Conservation (phyloP, 2,888 invertebrate species). For the Elysia crispata region DNA sequence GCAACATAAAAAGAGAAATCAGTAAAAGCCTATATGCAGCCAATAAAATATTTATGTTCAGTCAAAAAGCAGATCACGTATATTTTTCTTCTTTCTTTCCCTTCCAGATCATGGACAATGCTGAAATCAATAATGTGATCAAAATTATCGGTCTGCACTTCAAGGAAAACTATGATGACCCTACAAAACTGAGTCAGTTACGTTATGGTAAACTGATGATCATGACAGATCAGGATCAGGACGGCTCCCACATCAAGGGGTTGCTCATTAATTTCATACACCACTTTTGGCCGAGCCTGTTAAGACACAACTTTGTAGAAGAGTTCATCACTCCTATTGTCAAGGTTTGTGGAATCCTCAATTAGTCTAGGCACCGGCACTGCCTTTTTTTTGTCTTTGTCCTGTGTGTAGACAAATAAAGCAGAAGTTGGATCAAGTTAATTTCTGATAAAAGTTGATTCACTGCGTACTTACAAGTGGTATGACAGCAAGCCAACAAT, state of each 20-base stretch:
- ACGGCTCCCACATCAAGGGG: constrained; percentile 99
- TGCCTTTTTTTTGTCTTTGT: too few species aligned
- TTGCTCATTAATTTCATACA: constrained; percentile 98
- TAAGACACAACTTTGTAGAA: constrained; percentile 90
- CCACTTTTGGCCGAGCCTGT: constrained; percentile 96
- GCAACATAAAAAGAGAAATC: too few species aligned
- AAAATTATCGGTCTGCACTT: constrained; percentile 98
- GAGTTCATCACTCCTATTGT: constrained; percentile 99
- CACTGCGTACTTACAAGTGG: not conserved
- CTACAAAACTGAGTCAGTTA: constrained; percentile 85
- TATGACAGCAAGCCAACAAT: too few species aligned
- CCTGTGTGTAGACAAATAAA: not conserved
- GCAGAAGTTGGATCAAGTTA: too few species aligned
- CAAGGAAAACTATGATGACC: constrained; percentile 86
- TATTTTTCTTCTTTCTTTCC: not conserved
- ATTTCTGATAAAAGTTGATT: too few species aligned
- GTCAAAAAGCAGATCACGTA: too few species aligned
- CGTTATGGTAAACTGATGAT: constrained; percentile 88
- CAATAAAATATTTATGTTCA: too few species aligned
- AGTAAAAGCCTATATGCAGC: too few species aligned
- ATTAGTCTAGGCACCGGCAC: too few species aligned
- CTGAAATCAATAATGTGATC: constrained; percentile 96
- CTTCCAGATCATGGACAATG: constrained; percentile 92
- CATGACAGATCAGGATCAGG: constrained; percentile 98
- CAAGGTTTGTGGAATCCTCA: constrained; percentile 81